These are phyloP conservation scores for Melolontha melolontha DNA, from an alignment of 2,888 invertebrate genomes.

Conservation along the genomic window DNA sequence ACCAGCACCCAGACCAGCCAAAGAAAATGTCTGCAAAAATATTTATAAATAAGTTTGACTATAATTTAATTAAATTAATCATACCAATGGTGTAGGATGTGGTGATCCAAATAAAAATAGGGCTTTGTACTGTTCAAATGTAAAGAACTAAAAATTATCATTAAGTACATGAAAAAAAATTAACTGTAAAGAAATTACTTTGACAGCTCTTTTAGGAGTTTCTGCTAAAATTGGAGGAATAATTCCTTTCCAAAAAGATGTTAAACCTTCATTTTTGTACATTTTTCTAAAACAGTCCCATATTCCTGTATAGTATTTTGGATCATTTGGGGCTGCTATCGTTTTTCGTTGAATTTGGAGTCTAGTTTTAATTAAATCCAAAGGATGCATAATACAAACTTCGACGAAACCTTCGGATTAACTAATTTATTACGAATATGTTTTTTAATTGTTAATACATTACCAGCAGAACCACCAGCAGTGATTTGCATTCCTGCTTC, in stretches of 20 bases:
- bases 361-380: conserved; percentile 93
- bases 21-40: conserved; percentile 80
- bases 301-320: conserved; percentile 79
- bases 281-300: conserved; percentile 91
- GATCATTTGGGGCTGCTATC: conserved; percentile 61
- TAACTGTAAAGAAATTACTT: conserved; percentile 65
- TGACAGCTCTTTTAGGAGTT: conserved; percentile 94
- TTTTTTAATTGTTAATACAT: conserved; percentile 37
- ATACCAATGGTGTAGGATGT: conserved; percentile 82
- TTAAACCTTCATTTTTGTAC: conserved; percentile 84
- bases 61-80: conserved; percentile 51
- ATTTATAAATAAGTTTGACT: conserved; percentile 8
- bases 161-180: conserved; percentile 37
- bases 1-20: conserved; percentile 91
- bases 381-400: conserved; percentile 96
- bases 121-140: conserved; percentile 93
- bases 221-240: conserved; percentile 93
- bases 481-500: conserved; percentile 85
- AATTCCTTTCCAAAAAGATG: conserved; percentile 94
- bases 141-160: conserved; percentile 76
- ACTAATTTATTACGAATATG: background rate
- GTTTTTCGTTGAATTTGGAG: conserved; percentile 78
- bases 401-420: conserved; percentile 80
- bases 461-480: conserved; percentile 90
- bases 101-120: conserved; percentile 84